Evolutionary conservation across 2,797 vertebrate species (phyloP).

Genomic region (Euthynnus affinis): DNA sequence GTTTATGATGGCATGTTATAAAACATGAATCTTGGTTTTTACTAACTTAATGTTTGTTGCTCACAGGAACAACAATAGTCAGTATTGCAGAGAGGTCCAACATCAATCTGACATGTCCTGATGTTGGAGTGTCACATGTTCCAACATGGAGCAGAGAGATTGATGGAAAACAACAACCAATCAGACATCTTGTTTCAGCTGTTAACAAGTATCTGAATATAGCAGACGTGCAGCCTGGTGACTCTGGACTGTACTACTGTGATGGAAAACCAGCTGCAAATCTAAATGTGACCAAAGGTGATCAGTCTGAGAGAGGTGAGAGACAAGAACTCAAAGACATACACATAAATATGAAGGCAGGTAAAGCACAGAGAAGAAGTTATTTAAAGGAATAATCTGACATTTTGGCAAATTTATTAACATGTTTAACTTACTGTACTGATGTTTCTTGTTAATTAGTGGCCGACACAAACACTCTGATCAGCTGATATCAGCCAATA

Average conservation of each 20-base stretch:
- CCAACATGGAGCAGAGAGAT: slow-evolving; percentile 7
- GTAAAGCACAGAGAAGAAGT: too few species aligned
- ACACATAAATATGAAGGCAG: too few species aligned
- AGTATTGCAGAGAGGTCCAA: not conserved
- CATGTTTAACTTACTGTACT: too few species aligned
- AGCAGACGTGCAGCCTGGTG: not conserved
- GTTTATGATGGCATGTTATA: too few species aligned
- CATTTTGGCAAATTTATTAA: not conserved
- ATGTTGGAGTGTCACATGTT: not conserved
- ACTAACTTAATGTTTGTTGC: not conserved
- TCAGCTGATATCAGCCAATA: too few species aligned
- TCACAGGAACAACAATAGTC: not conserved
- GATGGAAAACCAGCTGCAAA: not conserved
- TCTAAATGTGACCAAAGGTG: too few species aligned
- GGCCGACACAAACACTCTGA: too few species aligned
- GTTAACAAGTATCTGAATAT: not conserved
- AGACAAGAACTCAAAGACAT: too few species aligned
- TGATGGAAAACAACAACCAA: rapidly evolving
- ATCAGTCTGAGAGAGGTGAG: too few species aligned
- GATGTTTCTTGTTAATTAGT: too few species aligned
- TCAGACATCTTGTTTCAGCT: rapidly evolving
- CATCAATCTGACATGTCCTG: slow-evolving; percentile 5
- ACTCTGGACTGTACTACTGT: slow-evolving; percentile 43
- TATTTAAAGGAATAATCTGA: too few species aligned
- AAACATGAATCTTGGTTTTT: not conserved